Base-by-base conservation (phyloP, 2,888 invertebrate genomes). In the Eledone cirrhosa region DNA sequence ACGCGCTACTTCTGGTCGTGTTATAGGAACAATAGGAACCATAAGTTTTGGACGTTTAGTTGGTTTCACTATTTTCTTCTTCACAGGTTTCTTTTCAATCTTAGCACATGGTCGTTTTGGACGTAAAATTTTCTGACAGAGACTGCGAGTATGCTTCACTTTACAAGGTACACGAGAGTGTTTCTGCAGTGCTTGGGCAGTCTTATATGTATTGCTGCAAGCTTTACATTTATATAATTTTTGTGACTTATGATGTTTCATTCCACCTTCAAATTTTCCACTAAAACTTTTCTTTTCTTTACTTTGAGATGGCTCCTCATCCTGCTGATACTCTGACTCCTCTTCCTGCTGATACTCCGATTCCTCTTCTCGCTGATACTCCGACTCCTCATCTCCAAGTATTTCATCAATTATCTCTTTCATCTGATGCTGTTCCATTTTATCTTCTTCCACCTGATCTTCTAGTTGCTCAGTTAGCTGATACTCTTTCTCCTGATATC, bases 141-240 rank as follows among this genome's bases (percentile, higher is more conserved):
- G 48, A 31, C 79, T 80, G 19, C 80, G 27, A 7, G 80, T 80
- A 24, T 79, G 67, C 41, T 79, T 79, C n/a, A 80, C 59, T 27
- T 78, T 79, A 47, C 80, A 80, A 19, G 80, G 80, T n/a, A 79
- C 33, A 41, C 78, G 77, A 11, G 75, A 79, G 75, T 80, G 80
- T n/a, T 78, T 80, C 29, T 75, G 74, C n/a, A 79, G 48, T 1
- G 33, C 67, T 77, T 78, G 77, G 1, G 59, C 22, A 2, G 80
- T 75, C 47, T 79, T 77, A 41, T 79, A 80, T 4, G 77, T 65
- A 47, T 76, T 77, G 11, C 79, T 77, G 67, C 80, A 80, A n/a
- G 77, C 76, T 19, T 78, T 77, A 63, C 80, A 80, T 48, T 80
- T 80, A 8, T 78, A 76, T 16, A 48, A 24, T 29, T 76, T 76